Evolutionary conservation across 2,113 vertebrate species (phyloP).

Genomic region (Pelecanus crispus): DNA sequence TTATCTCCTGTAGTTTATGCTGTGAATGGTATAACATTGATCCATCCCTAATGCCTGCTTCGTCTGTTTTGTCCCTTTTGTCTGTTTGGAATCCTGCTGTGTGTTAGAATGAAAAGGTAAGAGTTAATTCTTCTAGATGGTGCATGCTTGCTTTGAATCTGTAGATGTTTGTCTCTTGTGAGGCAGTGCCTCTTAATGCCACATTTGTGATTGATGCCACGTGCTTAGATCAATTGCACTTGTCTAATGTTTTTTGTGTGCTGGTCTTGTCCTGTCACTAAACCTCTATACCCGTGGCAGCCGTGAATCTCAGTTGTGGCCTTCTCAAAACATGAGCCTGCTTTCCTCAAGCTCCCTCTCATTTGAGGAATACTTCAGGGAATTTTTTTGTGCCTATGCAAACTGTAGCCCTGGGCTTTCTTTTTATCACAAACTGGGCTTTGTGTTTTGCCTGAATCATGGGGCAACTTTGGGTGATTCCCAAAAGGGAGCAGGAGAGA

Average conservation of each 20-base stretch:
- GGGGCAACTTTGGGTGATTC: neutral
- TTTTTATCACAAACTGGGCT: neutral
- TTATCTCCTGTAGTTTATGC: neutral
- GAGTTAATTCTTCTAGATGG: conserved; percentile 85
- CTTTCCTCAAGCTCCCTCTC: neutral
- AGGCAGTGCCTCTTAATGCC: conserved; percentile 47
- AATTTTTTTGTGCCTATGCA: neutral
- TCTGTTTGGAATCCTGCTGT: conserved; percentile 98
- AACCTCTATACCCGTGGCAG: conserved; percentile 17
- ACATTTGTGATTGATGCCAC: conserved; percentile 45
- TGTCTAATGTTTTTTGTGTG: conserved; percentile 43
- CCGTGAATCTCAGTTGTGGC: conserved; percentile 64
- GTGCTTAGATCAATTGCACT: conserved; percentile 17
- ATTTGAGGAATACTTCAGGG: neutral
- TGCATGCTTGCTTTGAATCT: conserved; percentile 82
- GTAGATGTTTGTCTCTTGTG: conserved; percentile 50
- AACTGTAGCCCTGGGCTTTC: neutral
- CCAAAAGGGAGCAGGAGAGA: neutral
- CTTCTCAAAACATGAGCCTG: neutral
- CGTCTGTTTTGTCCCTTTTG: conserved; percentile 95
- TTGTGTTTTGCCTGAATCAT: conserved; percentile 17
- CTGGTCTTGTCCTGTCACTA: conserved; percentile 42
- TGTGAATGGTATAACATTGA: conserved; percentile 58
- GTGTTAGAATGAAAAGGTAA: conserved; percentile 99
- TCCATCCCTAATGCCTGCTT: conserved; percentile 93